Conservation (phyloP, 2,113 vertebrate genomes). For the Gallinago paraguaiae region DNA sequence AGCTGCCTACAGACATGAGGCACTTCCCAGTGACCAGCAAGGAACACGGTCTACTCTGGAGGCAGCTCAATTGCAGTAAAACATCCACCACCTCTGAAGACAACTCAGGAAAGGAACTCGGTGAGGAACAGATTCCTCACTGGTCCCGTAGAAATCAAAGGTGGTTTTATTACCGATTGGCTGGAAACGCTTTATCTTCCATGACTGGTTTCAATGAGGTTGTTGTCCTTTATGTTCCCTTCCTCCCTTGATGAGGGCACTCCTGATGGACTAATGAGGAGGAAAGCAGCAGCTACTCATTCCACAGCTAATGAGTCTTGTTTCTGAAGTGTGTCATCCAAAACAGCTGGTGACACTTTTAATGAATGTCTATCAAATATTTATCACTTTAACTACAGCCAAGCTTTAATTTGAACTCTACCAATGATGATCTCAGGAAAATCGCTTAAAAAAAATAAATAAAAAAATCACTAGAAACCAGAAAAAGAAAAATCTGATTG, state of each 20-base stretch:
- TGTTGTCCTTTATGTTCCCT: not conserved
- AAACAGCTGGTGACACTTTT: constrained; percentile 18
- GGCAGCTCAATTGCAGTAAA: not conserved
- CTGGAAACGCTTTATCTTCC: not conserved
- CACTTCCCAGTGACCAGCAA: not conserved
- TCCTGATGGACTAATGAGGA: not conserved
- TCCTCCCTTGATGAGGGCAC: not conserved
- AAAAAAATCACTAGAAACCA: not conserved
- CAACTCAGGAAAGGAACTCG: not conserved
- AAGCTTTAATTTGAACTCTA: not conserved
- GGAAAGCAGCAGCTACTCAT: constrained; percentile 13
- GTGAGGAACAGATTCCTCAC: not conserved
- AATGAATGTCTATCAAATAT: constrained; percentile 31
- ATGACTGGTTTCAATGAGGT: not conserved
- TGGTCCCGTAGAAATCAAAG: not conserved
- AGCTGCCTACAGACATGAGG: not conserved
- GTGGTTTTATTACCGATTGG: not conserved
- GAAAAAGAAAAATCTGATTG: not conserved
- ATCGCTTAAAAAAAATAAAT: not conserved
- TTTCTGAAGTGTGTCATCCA: not conserved
- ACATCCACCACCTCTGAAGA: not conserved
- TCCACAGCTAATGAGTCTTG: not conserved
- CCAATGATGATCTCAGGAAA: not conserved
- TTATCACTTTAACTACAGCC: not conserved
- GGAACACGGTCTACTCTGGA: not conserved